Evolutionary conservation across 2,888 invertebrate genomes (phyloP).

Genomic region (Perizoma flavofasciatum): DNA sequence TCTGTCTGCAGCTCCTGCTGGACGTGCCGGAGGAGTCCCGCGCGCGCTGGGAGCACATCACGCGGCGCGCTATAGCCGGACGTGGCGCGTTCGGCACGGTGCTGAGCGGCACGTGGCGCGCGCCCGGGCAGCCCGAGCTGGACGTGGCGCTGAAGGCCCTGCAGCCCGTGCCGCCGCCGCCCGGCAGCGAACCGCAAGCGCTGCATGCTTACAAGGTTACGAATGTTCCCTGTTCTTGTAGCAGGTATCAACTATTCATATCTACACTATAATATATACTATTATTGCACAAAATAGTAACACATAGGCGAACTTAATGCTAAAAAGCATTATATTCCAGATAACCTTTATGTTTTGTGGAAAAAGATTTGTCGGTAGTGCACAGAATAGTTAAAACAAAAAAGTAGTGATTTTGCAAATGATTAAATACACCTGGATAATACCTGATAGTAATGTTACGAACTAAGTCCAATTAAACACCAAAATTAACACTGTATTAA

Average conservation of each 20-base stretch:
- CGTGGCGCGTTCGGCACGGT: conserved; percentile 99
- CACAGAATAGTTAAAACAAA: too few species aligned
- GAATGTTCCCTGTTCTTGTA: too few species aligned
- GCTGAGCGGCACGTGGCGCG: conserved; percentile 89
- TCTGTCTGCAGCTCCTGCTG: conserved; percentile 86
- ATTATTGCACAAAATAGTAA: not conserved
- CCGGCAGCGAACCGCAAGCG: conserved; percentile 47
- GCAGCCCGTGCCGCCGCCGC: conserved; percentile 94
- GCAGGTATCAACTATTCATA: too few species aligned
- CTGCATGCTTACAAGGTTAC: conserved; percentile 69
- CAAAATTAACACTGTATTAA: too few species aligned
- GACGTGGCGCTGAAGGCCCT: conserved; percentile 96
- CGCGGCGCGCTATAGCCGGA: conserved; percentile 90
- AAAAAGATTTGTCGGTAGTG: too few species aligned
- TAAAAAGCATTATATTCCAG: too few species aligned
- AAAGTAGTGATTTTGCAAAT: too few species aligned
- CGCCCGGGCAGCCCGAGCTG: conserved; percentile 50
- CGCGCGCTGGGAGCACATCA: conserved; percentile 92
- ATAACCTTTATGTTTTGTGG: too few species aligned
- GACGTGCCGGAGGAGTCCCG: conserved; percentile 93
- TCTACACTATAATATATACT: not conserved
- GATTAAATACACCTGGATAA: too few species aligned
- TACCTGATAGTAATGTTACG: too few species aligned
- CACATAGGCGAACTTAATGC: too few species aligned
- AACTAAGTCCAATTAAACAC: too few species aligned